These are phyloP conservation scores for Pogonophryne albipinna DNA, from an alignment of 2,797 vertebrate genomes.

Conservation along the genomic window DNA sequence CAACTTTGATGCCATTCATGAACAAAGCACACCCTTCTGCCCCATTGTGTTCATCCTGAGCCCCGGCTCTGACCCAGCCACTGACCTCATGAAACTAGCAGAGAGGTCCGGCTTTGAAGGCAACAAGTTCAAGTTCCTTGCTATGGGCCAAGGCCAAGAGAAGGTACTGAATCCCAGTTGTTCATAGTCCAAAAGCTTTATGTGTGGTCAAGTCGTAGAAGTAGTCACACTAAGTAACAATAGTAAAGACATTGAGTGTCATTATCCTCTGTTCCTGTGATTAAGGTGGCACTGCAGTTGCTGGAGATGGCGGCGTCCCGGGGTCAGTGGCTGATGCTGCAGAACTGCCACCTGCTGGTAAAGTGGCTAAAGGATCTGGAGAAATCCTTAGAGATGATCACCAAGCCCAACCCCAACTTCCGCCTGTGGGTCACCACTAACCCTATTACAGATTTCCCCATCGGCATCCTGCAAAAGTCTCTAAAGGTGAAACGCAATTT, in stretches of 20 bases:
- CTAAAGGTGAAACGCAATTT: conserved; percentile 86
- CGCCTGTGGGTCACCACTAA: conserved; percentile 98
- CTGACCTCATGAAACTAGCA: conserved; percentile 93
- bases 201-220: conserved; percentile 1
- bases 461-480: conserved; percentile 95
- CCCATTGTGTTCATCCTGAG: conserved; percentile 97
- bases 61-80: conserved; percentile 94
- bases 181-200: background rate
- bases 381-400: conserved; percentile 91
- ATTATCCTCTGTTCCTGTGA: conserved; percentile 19
- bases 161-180: conserved; percentile 82
- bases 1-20: conserved; percentile 92
- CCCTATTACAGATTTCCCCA: conserved; percentile 92
- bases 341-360: conserved; percentile 96
- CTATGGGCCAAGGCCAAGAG: conserved; percentile 98
- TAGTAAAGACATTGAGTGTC: background rate
- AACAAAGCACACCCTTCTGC: conserved; percentile 92
- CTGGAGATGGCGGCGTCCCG: conserved; percentile 85
- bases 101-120: conserved; percentile 89
- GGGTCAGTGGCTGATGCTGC: conserved; percentile 96
- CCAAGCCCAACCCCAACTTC: conserved; percentile 91
- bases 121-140: conserved; percentile 92
- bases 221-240: background rate
- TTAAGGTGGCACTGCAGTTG: conserved; percentile 92
- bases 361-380: conserved; percentile 94